These are phyloP conservation scores for Phylloscopus trochilus DNA, from an alignment of 2,113 vertebrate species.

Conservation along the genomic window DNA sequence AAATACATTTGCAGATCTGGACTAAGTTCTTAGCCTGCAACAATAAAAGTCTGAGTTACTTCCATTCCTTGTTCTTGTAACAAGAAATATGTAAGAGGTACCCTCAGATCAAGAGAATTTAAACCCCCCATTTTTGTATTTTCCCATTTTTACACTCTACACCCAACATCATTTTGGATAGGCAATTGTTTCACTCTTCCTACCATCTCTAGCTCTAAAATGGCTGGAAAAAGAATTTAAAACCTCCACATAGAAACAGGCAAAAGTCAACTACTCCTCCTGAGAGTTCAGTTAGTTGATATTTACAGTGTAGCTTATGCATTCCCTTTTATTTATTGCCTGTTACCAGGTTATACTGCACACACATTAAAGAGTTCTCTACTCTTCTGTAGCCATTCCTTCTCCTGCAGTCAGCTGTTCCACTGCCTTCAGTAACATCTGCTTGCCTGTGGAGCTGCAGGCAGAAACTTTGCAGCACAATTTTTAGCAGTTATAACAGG, in stretches of 20 bases:
- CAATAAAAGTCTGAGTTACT: background rate
- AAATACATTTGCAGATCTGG: background rate
- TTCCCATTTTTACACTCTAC: background rate
- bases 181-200: background rate
- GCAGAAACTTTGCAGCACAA: background rate
- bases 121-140: background rate
- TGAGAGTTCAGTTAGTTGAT: background rate
- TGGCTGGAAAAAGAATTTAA: background rate
- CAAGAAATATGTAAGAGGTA: background rate
- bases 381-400: background rate
- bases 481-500: background rate
- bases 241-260: background rate
- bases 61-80: background rate
- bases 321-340: background rate
- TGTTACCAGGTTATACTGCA: background rate
- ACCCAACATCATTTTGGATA: background rate
- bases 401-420: background rate
- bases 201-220: background rate
- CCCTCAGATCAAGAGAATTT: background rate
- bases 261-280: background rate
- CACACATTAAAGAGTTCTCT: background rate
- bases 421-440: background rate
- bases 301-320: background rate
- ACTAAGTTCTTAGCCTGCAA: background rate
- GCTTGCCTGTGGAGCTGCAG: background rate